Conservation (phyloP, 2,797 vertebrate genomes). For the Girardinus metallicus region DNA sequence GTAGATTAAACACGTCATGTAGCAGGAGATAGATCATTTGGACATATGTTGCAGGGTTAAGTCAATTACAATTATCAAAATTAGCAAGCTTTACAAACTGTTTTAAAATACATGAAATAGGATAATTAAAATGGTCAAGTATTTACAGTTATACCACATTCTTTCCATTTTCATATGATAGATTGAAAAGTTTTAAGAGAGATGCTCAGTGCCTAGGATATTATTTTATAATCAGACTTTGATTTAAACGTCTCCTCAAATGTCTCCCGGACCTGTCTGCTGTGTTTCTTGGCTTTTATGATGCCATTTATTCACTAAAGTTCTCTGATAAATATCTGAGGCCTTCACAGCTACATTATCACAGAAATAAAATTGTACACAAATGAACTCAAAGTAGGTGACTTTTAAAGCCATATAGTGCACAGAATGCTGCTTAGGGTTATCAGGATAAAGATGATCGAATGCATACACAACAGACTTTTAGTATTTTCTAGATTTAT, state of each 20-base stretch:
- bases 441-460: background rate
- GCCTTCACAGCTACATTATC: background rate
- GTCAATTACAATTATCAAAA: background rate
- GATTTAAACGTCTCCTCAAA: background rate
- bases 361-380: background rate
- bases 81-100: background rate
- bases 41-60: background rate
- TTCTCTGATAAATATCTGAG: background rate
- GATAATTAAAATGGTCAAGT: background rate
- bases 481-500: background rate
- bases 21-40: background rate
- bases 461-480: background rate
- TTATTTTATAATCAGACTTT: background rate
- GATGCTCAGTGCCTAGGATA: background rate
- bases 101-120: background rate
- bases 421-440: background rate
- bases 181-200: background rate
- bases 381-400: background rate
- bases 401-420: background rate
- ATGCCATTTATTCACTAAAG: background rate
- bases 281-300: background rate
- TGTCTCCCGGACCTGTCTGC: background rate
- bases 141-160: background rate
- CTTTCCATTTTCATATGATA: background rate
- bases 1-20: background rate